These are phyloP conservation scores for Drosophila ironensis DNA, from an alignment of 1,140 invertebrate species.

Conservation along the genomic window DNA sequence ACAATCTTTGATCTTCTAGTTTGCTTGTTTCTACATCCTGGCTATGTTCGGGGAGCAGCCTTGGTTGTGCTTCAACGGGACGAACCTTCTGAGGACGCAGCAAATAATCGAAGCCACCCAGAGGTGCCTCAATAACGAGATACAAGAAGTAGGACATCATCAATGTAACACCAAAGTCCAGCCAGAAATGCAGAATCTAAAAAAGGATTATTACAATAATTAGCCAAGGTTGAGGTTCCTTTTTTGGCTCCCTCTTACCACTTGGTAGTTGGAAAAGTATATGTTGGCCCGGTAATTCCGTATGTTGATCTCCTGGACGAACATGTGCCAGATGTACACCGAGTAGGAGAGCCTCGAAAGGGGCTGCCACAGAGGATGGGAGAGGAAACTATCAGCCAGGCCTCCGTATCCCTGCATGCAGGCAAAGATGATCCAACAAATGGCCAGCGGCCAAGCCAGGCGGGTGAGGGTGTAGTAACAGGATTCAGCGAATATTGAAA, in stretches of 20 bases:
- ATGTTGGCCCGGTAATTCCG: constrained; percentile 20
- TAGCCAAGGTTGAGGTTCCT: neutral
- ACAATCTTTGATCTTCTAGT: no score
- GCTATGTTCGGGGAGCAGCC: no score
- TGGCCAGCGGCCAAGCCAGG: constrained; percentile 84
- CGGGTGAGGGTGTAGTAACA: constrained; percentile 86
- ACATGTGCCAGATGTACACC: constrained; percentile 82
- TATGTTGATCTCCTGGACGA: constrained; percentile 41
- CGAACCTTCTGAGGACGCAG: no score
- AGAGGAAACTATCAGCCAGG: constrained; percentile 82
- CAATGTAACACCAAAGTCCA: constrained; percentile 21
- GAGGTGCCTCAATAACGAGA: constrained; percentile 33
- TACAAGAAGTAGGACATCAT: constrained; percentile 24
- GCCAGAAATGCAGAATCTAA: constrained; percentile 36
- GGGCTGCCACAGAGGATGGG: constrained; percentile 82
- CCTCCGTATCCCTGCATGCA: constrained; percentile 86
- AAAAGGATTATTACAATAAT: neutral
- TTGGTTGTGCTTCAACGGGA: no score
- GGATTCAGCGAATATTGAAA: constrained; percentile 82
- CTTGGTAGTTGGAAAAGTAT: constrained; percentile 46
- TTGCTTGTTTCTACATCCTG: no score
- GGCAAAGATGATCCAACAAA: constrained; percentile 87
- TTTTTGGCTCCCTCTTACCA: constrained; percentile 8
- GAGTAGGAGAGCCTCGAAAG: constrained; percentile 82
- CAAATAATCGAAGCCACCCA: constrained; percentile 15